Evolutionary conservation across 2,113 vertebrate genomes (phyloP), one percentile per base, ranked within the genome.

Genomic region (Tachysurus vachellii): DNA sequence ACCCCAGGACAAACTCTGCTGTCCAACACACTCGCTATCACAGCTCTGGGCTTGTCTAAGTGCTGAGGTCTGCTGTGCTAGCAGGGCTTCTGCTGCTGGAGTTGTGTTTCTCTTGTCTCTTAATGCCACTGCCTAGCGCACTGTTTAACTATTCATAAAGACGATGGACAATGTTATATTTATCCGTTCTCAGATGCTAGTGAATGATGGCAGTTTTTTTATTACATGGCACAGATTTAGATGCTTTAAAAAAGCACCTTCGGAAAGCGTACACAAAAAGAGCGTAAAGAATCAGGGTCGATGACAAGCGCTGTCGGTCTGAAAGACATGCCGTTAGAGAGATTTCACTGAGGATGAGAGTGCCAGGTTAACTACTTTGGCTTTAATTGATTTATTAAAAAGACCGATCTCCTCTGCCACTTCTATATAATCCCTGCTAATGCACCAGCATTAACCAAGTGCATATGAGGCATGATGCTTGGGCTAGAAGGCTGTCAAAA

Each of bases 341-440:
- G n/a, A 56, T 31, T 56, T 80, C 17, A 31, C 21, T 57, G 28
- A 57, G 28, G 57, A 36, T 12, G 28, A 80, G 4, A 36, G 54
- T 59, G 54, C 28, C 77, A 80, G 54, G 17, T 59, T 57, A 57
- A 28, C 77, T 80, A 87, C n/a, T 57, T 53, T 82, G 77, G 64
- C 79, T 88, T 85, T 85, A 87, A 83, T 85, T 85, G 88, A 89
- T 88, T 82, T 79, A 89, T 88, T 89, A 83, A 83, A 83, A 54
- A 83, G 86, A 88, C 88, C 85, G 71, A 87, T 85, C 86, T 82
- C 70, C 54, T 80, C 59, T 86, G 62, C 76, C 88, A 80, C 86
- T 82, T 86, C 80, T 83, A 73, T 77, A 85, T 85, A 91, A 89
- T 88, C 88, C 82, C 71, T 85, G 88, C 82, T 83, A 82, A 83